Conservation (phyloP, 2,888 invertebrate species). For the Hyposoter dolosus region DNA sequence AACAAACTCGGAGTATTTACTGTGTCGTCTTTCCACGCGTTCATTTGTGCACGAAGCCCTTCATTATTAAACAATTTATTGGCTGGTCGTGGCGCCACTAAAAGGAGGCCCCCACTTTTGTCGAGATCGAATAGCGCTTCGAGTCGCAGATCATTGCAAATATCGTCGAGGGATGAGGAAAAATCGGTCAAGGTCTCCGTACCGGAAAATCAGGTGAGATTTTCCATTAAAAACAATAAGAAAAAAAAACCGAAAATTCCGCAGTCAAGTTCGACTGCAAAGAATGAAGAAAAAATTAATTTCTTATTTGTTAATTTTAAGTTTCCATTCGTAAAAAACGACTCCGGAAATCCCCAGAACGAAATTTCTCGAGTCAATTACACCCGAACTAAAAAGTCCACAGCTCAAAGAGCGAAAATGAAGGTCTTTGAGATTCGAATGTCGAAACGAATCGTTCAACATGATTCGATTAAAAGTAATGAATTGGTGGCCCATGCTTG, state of each 20-base stretch:
- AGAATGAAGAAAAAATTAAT: not conserved
- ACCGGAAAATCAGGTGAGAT: conserved; percentile 90
- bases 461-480: conserved; percentile 1
- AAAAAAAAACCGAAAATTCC: not conserved
- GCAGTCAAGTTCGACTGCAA: not conserved
- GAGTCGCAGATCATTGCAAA: conserved; percentile 94
- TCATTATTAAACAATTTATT: conserved; percentile 96
- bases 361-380: too few relatives aligned
- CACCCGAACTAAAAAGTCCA: too few relatives aligned
- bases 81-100: conserved; percentile 96
- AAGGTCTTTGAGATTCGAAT: not conserved
- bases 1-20: conserved; percentile 99
- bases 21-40: conserved; percentile 98
- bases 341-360: too few relatives aligned
- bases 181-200: conserved; percentile 95
- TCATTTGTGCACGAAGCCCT: conserved; percentile 98
- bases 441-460: not conserved
- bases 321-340: too few relatives aligned
- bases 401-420: not conserved
- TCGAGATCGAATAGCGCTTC: conserved; percentile 96
- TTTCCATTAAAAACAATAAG: not conserved
- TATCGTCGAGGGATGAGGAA: conserved; percentile 94
- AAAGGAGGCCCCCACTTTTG: conserved; percentile 94
- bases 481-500: not conserved
- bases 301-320: too few relatives aligned